Conservation (phyloP, 2,888 invertebrate genomes). For the Xanthorhoe designata region DNA sequence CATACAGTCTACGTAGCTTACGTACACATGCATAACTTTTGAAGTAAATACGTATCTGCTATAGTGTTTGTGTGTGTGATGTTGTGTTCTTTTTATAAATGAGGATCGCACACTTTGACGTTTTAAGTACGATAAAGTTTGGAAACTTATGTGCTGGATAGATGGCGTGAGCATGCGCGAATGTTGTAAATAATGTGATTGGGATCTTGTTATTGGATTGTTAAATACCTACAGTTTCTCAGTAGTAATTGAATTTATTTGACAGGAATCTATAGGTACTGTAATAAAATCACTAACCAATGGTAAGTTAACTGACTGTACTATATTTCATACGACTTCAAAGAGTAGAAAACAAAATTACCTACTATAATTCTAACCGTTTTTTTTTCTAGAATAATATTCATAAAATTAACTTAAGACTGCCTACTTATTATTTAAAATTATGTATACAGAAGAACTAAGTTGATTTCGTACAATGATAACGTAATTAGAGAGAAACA, state of each 20-base stretch:
- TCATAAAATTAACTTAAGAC: neutral
- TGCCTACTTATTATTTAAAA: neutral
- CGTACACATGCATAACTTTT: constrained; percentile 43
- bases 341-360: neutral
- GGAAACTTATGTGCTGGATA: constrained; percentile 51
- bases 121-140: constrained; percentile 48
- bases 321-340: neutral
- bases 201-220: constrained; percentile 9
- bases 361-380: neutral
- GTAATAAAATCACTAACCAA: too few species aligned
- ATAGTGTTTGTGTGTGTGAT: constrained; percentile 48
- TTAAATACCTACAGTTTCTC: constrained; percentile 12
- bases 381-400: neutral
- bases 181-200: constrained; percentile 32
- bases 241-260: neutral
- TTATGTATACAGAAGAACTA: neutral
- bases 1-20: constrained; percentile 39
- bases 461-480: neutral
- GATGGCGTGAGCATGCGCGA: constrained; percentile 62
- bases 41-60: constrained; percentile 46
- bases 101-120: constrained; percentile 46
- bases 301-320: too few species aligned
- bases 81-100: constrained; percentile 47
- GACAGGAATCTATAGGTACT: neutral
- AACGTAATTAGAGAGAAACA: neutral